Evolutionary conservation across 2,888 invertebrate genomes (phyloP), one percentile per base, ranked within the genome.

Genomic region (Anodontia alba): DNA sequence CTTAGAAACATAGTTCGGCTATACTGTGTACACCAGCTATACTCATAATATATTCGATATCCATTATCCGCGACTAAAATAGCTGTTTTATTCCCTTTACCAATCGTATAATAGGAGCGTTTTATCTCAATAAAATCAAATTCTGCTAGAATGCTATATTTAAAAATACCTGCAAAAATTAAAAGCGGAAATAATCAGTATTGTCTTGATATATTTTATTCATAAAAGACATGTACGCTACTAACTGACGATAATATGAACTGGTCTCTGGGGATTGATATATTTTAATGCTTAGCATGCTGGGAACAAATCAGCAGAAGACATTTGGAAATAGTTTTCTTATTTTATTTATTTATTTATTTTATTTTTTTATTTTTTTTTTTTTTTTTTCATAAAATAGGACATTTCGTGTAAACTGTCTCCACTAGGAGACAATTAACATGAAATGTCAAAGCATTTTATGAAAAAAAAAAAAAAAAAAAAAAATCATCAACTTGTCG

Each of bases 1-100:
- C 83, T 73, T 84, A 80, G 74, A 82, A 81, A 86, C 76, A 78
- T 80, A 76, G 83, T 82, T 87, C 84, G 84, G 86, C 85, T 81
- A 76, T 84, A 78, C 17, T 29, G 62, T 62, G 62, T 33, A 62
- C 33, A 33, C 33, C 29, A 20, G 29, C 62, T 62, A 17, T 8
- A 17, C 62, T 62, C 62, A 62, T 62, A 62, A 62, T 33, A 62
- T 62, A 62, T 62, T 62, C 62, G 33, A 62, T 79, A 79, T 75
- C 76, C 78, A 77, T 81, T 79, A 81, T 38, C 20, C 62, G 8
- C 2, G 62, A 33, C 62, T 62, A 33, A 62, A 62, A 62, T 62
- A 62, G 62, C 62, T 62, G 62, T 31, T 62, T 62, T 62, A 62
- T 62, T 62, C 33, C 33, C 5, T 33, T 62, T 62, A 62, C 62